A percentile compares a stretch with the other conserved stretches of the same genome.
Conservation (phyloP, 2,797 vertebrate species). For the Peromyscus attwateri region DNA sequence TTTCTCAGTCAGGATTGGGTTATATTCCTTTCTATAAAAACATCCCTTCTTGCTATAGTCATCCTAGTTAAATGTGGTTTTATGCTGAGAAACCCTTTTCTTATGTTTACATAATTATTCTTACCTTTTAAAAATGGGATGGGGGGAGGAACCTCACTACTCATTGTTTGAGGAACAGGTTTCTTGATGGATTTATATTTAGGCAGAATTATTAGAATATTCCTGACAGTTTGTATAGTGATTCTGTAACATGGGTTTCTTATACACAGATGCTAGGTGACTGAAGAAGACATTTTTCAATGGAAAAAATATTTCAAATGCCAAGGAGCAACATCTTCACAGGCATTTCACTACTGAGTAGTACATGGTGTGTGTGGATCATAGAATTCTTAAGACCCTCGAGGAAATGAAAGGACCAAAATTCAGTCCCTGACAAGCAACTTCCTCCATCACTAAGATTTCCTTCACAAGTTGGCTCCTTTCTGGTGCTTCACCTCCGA, state of each 20-base stretch:
- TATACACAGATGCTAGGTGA: not conserved
- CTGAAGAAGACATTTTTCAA: not conserved
- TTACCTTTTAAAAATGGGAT: not conserved
- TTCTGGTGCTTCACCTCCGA: not conserved
- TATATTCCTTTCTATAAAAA: not conserved
- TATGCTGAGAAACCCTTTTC: not conserved
- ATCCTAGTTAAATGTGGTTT: not conserved
- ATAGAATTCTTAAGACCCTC: not conserved
- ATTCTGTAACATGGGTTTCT: not conserved
- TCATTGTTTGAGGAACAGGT: not conserved
- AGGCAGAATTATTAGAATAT: not conserved
- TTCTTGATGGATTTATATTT: not conserved
- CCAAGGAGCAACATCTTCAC: not conserved
- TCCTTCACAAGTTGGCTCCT: not conserved
- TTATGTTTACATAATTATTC: not conserved
- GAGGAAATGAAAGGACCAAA: not conserved
- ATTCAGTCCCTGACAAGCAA: not conserved
- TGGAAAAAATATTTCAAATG: not conserved
- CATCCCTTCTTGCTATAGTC: rapidly evolving
- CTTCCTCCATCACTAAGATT: not conserved
- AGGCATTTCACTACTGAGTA: not conserved
- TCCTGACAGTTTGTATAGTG: not conserved
- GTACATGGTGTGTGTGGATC: not conserved
- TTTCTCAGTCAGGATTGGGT: not conserved
- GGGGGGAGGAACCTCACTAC: not conserved